These are phyloP conservation scores for Malacoctenus gilli DNA, from an alignment of 2,797 vertebrate species.

Conservation along the genomic window DNA sequence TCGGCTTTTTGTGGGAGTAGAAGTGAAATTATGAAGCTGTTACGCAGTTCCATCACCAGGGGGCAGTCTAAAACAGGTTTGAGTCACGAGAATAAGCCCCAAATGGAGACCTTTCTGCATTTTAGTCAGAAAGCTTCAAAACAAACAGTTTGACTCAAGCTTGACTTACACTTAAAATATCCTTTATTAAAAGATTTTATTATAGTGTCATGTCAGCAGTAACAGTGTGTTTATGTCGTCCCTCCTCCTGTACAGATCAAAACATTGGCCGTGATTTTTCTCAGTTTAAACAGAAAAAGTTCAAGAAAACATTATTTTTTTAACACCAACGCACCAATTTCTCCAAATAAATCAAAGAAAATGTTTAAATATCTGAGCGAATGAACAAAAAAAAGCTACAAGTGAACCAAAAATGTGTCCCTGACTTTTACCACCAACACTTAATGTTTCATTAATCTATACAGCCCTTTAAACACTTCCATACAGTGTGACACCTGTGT, in stretches of 20 bases:
- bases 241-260: not conserved
- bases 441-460: conserved; percentile 49
- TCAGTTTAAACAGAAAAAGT: conserved; percentile 7
- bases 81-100: no score
- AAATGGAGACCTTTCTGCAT: no score
- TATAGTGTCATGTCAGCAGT: conserved; percentile 13
- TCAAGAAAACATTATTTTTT: no score
- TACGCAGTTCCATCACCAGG: conserved; percentile 21
- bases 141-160: not conserved
- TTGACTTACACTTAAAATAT: conserved; percentile 29
- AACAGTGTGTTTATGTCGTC: conserved; percentile 14
- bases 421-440: conserved; percentile 51
- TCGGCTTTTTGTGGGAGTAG: no score
- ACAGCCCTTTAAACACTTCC: conserved; percentile 71
- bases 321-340: conserved; percentile 9
- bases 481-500: conserved; percentile 45
- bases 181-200: conserved; percentile 41
- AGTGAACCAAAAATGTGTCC: conserved; percentile 8
- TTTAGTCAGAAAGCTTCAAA: not conserved
- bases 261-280: not conserved
- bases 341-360: no score
- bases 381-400: conserved; percentile 7
- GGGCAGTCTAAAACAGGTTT: conserved; percentile 44
- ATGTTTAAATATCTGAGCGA: conserved; percentile 2
- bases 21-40: not conserved